A percentile compares a stretch with the other conserved stretches of the same genome.
Conservation (phyloP, 2,888 invertebrate genomes). For the Drosophila greeni region DNA sequence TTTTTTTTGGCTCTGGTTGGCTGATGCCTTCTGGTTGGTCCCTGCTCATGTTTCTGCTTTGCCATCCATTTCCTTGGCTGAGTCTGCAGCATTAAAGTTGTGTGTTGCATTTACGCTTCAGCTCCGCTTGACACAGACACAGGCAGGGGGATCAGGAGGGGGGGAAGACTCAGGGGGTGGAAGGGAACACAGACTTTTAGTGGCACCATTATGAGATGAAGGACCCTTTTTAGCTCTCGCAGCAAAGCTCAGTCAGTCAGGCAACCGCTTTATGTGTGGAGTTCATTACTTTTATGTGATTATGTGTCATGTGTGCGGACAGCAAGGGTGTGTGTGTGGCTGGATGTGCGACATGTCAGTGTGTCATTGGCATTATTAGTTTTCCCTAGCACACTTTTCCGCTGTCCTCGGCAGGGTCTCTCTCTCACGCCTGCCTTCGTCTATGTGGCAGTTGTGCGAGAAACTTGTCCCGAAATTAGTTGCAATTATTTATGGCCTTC, state of each 20-base stretch:
- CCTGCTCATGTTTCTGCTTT: slow-evolving; percentile 39
- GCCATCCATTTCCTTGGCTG: slow-evolving; percentile 35
- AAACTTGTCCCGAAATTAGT: slow-evolving; percentile 58
- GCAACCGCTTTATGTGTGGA: slow-evolving; percentile 57
- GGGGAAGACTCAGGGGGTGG: neutral
- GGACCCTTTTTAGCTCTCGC: slow-evolving; percentile 38
- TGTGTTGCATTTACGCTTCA: slow-evolving; percentile 58
- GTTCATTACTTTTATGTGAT: slow-evolving; percentile 72
- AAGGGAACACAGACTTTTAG: slow-evolving; percentile 43
- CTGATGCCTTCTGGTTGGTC: slow-evolving; percentile 27
- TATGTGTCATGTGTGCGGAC: slow-evolving; percentile 55
- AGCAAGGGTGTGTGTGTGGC: slow-evolving; percentile 7
- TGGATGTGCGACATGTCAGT: slow-evolving; percentile 39
- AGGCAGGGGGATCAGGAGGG: neutral
- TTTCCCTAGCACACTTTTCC: slow-evolving; percentile 29
- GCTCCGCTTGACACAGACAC: slow-evolving; percentile 38
- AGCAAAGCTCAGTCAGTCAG: slow-evolving; percentile 42
- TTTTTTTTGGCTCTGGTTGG: slow-evolving; percentile 26
- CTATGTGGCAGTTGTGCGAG: slow-evolving; percentile 27
- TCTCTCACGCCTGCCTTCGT: neutral
- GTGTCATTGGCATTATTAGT: slow-evolving; percentile 69
- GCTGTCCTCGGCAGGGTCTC: slow-evolving; percentile 8
- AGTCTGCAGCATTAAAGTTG: slow-evolving; percentile 47
- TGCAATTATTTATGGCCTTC: slow-evolving; percentile 66
- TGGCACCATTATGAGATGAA: slow-evolving; percentile 51